Evolutionary conservation across 2,113 vertebrate species (phyloP).

Genomic region (Sterrhoptilus dennistouni): DNA sequence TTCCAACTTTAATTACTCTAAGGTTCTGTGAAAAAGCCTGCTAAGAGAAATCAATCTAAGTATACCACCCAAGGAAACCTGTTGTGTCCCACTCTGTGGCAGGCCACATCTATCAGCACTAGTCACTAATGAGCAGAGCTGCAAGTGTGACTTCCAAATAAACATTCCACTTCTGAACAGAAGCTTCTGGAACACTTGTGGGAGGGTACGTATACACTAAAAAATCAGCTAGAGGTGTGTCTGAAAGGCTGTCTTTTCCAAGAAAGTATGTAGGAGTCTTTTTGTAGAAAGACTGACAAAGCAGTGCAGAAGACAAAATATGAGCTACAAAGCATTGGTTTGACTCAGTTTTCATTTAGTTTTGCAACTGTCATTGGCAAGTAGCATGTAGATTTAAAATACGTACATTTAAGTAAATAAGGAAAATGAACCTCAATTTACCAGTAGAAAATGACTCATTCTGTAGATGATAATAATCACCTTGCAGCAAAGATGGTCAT

Average conservation of each 20-base stretch:
- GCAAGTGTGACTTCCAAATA: neutral
- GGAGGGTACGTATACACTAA: neutral
- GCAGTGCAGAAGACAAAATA: neutral
- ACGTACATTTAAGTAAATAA: neutral
- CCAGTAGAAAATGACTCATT: neutral
- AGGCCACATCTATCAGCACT: neutral
- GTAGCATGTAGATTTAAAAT: neutral
- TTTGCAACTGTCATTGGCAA: neutral
- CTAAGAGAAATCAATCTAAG: neutral
- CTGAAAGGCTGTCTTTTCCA: neutral
- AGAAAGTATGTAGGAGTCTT: neutral
- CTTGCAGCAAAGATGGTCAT: neutral
- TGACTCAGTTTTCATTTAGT: neutral
- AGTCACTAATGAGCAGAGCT: neutral
- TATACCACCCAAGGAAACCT: neutral
- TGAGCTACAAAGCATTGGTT: neutral
- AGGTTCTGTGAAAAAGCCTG: neutral
- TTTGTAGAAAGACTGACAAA: neutral
- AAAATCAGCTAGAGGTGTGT: neutral
- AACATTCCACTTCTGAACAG: neutral
- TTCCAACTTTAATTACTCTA: neutral
- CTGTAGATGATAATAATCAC: neutral
- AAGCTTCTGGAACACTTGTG: neutral
- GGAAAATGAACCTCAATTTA: neutral
- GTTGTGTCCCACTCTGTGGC: too few species aligned